Evolutionary conservation across 2,797 vertebrate species (phyloP).

Genomic region (Galagoides demidoff): DNA sequence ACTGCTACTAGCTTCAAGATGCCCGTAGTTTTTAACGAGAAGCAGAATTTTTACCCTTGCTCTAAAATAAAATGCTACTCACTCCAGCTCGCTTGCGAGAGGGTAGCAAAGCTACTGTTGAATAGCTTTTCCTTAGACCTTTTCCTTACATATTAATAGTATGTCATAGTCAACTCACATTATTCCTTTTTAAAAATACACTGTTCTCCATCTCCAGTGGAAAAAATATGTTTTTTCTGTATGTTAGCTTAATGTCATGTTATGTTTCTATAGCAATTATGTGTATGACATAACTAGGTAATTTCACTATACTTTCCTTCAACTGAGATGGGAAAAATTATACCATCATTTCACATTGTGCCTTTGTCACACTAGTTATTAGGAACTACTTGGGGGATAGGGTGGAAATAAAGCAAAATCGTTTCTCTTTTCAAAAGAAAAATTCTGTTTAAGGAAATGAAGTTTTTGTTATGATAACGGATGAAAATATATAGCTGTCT

Average conservation of each 20-base stretch:
- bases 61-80: background rate
- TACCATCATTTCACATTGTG: background rate
- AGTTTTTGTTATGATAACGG: background rate
- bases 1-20: background rate
- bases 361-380: background rate
- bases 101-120: background rate
- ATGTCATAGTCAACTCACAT: background rate
- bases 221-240: background rate
- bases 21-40: background rate
- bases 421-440: constrained; percentile 19
- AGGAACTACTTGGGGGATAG: background rate
- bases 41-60: background rate
- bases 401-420: background rate
- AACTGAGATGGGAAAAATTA: background rate
- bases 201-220: background rate
- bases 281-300: background rate
- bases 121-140: background rate
- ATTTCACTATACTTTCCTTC: constrained; percentile 13
- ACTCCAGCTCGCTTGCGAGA: background rate
- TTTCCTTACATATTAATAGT: background rate
- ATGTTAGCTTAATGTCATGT: background rate
- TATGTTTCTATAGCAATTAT: constrained; percentile 13
- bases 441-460: constrained; percentile 7
- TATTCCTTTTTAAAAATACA: background rate
- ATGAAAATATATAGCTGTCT: background rate